Evolutionary conservation across 2,113 vertebrate genomes (phyloP).

Genomic region (Mola mola): DNA sequence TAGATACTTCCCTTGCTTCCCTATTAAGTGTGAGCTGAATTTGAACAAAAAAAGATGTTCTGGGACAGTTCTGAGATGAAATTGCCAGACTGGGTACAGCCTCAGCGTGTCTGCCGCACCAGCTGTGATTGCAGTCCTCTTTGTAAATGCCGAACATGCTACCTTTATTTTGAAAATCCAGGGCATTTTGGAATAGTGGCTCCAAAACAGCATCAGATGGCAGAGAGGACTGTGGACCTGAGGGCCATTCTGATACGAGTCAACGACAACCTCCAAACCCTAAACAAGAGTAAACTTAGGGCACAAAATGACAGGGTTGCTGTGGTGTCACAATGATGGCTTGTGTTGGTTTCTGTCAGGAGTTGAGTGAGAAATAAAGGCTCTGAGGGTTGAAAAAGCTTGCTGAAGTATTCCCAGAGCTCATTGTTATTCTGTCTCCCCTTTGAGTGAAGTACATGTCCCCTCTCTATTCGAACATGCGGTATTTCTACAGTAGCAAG

Average conservation of each 20-base stretch:
- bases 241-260: conserved; percentile 57
- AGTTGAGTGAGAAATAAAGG: conserved; percentile 37
- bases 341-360: conserved; percentile 13
- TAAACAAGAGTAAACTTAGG: conserved; percentile 11
- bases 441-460: conserved; percentile 23
- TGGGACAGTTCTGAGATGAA: conserved; percentile 51
- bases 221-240: conserved; percentile 35
- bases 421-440: conserved; percentile 50
- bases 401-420: conserved; percentile 43
- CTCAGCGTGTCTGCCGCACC: conserved; percentile 53
- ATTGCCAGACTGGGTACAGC: conserved; percentile 46
- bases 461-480: conserved; percentile 39
- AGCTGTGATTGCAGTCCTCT: conserved; percentile 55
- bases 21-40: conserved; percentile 22
- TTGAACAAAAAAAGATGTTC: conserved; percentile 48
- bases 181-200: conserved; percentile 34
- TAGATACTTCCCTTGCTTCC: conserved; percentile 35
- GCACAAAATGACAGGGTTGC: conserved; percentile 19
- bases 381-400: conserved; percentile 34
- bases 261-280: conserved; percentile 23
- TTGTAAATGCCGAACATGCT: conserved; percentile 48
- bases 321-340: conserved; percentile 22
- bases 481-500: conserved; percentile 34
- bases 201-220: conserved; percentile 52
- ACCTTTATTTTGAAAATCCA: conserved; percentile 59